Percentiles rank a stretch among this genome's conserved stretches.
phyloP scores from a whole-genome alignment of 1,140 invertebrate genomes.

The Xylocopa sonorina region DNA sequence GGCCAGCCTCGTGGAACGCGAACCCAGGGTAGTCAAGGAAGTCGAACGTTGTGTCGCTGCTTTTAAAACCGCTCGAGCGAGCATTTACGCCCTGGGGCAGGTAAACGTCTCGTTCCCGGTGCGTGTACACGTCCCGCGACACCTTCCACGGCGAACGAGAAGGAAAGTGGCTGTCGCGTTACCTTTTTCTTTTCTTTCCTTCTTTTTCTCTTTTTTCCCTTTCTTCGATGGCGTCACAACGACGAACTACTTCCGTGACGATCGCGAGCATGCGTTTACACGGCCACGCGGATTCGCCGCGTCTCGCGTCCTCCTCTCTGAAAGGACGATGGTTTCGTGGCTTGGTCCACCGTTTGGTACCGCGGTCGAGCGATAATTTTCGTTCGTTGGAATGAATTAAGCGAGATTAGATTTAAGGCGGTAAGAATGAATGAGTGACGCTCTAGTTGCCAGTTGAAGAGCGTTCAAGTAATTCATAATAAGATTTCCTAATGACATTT shows the following conservation, averaged over 20 bases:
- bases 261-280: slow-evolving; percentile 48
- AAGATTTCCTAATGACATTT: no score
- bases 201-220: slow-evolving; percentile 27
- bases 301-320: slow-evolving; percentile 16
- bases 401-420: no score
- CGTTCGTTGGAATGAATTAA: no score
- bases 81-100: slow-evolving; percentile 23
- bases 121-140: slow-evolving; percentile 39
- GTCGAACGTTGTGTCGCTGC: slow-evolving; percentile 22
- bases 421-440: no score
- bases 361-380: no score
- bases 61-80: slow-evolving; percentile 27
- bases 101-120: slow-evolving; percentile 40
- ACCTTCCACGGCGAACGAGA: slow-evolving; percentile 39
- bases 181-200: no score
- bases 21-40: slow-evolving; percentile 14
- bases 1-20: background rate
- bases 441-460: no score
- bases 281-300: slow-evolving; percentile 39
- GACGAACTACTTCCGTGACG: slow-evolving; percentile 61
- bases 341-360: no score
- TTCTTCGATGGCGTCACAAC: slow-evolving; percentile 31
- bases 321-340: no score
- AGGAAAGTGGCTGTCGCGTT: slow-evolving; percentile 42
- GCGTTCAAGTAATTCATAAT: no score